Percentiles rank a stretch among this genome's conserved stretches.
These are phyloP conservation scores for Ceratoteleas bidentatus DNA, from an alignment of 1,140 invertebrate genomes.

Conservation along the genomic window DNA sequence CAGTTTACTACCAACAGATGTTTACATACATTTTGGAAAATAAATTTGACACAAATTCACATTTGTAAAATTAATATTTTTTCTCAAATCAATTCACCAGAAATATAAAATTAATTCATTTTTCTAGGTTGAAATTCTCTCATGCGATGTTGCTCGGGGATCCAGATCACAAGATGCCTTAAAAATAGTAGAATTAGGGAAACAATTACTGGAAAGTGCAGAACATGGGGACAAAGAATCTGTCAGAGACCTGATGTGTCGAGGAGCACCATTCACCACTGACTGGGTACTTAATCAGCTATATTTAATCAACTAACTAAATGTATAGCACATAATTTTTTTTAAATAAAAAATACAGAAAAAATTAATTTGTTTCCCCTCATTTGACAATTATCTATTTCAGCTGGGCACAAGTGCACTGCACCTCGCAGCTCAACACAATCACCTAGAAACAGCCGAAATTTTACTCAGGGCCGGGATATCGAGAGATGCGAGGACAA, in stretches of 20 bases:
- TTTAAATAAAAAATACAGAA: too few relatives aligned
- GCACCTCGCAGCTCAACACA: constrained; percentile 92
- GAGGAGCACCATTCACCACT: constrained; percentile 94
- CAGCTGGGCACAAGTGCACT: constrained; percentile 94
- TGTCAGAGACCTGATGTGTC: constrained; percentile 90
- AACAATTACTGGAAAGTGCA: constrained; percentile 89
- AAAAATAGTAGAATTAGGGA: constrained; percentile 88
- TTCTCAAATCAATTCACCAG: neutral
- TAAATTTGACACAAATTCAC: neutral
- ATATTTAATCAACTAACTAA: too few relatives aligned
- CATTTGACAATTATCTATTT: too few relatives aligned
- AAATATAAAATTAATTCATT: too few relatives aligned
- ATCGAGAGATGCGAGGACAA: constrained; percentile 92
- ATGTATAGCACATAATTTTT: too few relatives aligned
- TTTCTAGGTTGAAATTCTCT: constrained; percentile 75
- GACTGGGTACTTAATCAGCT: constrained; percentile 87
- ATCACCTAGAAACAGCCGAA: constrained; percentile 91
- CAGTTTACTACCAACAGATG: too few relatives aligned
- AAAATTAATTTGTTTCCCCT: too few relatives aligned
- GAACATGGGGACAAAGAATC: constrained; percentile 89
- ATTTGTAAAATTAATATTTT: constrained; percentile 11
- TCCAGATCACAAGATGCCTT: constrained; percentile 74
- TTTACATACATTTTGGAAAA: too few relatives aligned
- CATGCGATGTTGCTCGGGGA: constrained; percentile 71
- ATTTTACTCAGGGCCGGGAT: constrained; percentile 92